phyloP scores from a whole-genome alignment of 1,140 invertebrate species.

The Ctenoplectra terminalis region DNA sequence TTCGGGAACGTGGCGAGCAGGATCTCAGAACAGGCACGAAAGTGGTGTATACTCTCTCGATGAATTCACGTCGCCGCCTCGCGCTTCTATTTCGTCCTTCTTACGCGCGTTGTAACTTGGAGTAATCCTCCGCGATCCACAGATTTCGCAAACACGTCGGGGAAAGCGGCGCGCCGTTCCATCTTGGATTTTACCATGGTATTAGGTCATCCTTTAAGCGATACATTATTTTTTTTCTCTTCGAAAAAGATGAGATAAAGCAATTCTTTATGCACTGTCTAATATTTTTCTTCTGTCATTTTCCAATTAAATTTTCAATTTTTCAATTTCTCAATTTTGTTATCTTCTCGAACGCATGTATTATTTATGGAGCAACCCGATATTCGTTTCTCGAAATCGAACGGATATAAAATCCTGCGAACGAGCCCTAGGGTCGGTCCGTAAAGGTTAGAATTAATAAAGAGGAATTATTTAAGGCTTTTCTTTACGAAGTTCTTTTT shows the following conservation, averaged over 20 bases:
- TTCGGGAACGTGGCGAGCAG: constrained; percentile 42
- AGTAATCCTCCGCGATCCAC: background rate
- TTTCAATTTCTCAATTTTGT: too few relatives aligned
- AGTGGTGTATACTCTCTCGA: constrained; percentile 31
- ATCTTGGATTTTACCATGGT: background rate
- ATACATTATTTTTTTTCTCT: too few relatives aligned
- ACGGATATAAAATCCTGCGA: too few relatives aligned
- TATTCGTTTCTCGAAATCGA: too few relatives aligned
- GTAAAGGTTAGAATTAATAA: background rate
- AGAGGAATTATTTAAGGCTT: background rate
- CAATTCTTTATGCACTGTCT: too few relatives aligned
- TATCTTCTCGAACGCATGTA: too few relatives aligned
- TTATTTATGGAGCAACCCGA: too few relatives aligned
- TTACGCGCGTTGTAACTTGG: background rate
- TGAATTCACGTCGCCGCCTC: background rate
- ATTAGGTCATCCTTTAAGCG: too few relatives aligned
- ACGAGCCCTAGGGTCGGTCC: too few relatives aligned
- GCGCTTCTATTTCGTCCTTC: constrained; percentile 5
- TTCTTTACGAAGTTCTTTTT: background rate
- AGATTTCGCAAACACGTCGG: background rate
- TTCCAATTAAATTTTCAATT: too few relatives aligned
- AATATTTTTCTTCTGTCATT: too few relatives aligned
- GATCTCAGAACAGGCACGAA: constrained; percentile 50
- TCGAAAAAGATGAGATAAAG: too few relatives aligned
- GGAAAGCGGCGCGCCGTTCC: background rate